These are phyloP conservation scores for Metallyticus violacea DNA, from an alignment of 2,888 invertebrate genomes.

Conservation along the genomic window DNA sequence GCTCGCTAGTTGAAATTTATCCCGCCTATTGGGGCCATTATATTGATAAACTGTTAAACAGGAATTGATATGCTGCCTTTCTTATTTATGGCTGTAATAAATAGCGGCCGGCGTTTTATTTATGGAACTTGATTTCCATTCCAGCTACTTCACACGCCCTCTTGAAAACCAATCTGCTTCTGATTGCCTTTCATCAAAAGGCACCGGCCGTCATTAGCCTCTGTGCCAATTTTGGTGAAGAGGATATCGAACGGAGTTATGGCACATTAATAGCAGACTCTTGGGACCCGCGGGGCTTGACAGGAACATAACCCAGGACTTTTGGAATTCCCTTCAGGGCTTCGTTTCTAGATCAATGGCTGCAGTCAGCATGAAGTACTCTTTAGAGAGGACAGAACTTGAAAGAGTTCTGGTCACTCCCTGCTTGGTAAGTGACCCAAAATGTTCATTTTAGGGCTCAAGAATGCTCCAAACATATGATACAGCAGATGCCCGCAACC, in stretches of 20 bases:
- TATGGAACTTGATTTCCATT: background rate
- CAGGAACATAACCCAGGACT: background rate
- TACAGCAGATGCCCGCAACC: too few species aligned
- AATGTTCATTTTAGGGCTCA: too few species aligned
- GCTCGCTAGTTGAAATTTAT: background rate
- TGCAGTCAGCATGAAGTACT: too few species aligned
- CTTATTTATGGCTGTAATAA: background rate
- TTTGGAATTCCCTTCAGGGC: background rate
- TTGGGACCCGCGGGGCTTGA: too few species aligned
- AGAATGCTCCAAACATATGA: too few species aligned
- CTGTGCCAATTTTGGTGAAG: background rate
- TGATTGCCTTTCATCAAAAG: background rate
- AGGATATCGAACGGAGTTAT: too few species aligned
- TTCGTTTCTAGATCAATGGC: too few species aligned
- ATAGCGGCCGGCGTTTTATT: background rate
- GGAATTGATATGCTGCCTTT: background rate
- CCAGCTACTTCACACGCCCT: background rate
- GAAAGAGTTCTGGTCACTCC: too few species aligned
- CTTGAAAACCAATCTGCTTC: background rate
- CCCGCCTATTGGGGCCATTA: background rate
- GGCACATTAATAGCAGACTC: background rate
- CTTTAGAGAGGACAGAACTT: too few species aligned
- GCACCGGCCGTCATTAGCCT: background rate
- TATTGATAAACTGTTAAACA: constrained; percentile 4
- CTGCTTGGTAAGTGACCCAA: too few species aligned